Evolutionary conservation across 2,888 invertebrate genomes (phyloP).

Genomic region (Rhopalosiphum nymphaeae): DNA sequence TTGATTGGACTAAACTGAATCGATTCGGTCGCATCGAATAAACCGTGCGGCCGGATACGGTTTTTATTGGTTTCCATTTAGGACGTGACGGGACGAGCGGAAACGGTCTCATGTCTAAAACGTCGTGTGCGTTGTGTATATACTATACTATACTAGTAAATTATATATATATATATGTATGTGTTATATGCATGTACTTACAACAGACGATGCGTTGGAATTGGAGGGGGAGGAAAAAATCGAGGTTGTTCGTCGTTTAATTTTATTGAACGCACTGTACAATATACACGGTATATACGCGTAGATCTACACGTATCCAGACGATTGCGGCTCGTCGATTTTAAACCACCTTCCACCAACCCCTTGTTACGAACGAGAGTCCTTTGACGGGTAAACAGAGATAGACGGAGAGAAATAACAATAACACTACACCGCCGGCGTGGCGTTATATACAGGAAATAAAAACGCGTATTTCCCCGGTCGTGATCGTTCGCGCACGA

Average conservation of each 20-base stretch:
- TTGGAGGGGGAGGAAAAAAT: neutral
- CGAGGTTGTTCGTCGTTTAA: slow-evolving; percentile 47
- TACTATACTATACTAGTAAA: neutral
- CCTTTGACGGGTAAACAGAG: neutral
- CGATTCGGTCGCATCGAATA: slow-evolving; percentile 49
- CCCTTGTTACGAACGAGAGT: neutral
- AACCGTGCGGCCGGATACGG: slow-evolving; percentile 55
- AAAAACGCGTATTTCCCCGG: slow-evolving; percentile 37
- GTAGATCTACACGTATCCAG: neutral
- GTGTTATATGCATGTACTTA: neutral
- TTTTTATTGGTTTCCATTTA: slow-evolving; percentile 60
- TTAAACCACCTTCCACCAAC: neutral
- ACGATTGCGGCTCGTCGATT: neutral
- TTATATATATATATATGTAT: neutral
- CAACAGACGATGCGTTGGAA: neutral
- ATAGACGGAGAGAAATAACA: slow-evolving; percentile 29
- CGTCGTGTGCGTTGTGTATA: neutral
- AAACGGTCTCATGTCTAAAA: slow-evolving; percentile 9
- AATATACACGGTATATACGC: neutral
- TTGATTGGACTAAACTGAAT: slow-evolving; percentile 64
- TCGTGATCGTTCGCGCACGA: neutral
- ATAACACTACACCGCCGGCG: neutral
- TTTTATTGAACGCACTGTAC: slow-evolving; percentile 41
- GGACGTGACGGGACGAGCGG: slow-evolving; percentile 35
- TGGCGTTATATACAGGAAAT: neutral